Conservation (phyloP, 1,140 invertebrate genomes). For the Diploscapter pachys region DNA sequence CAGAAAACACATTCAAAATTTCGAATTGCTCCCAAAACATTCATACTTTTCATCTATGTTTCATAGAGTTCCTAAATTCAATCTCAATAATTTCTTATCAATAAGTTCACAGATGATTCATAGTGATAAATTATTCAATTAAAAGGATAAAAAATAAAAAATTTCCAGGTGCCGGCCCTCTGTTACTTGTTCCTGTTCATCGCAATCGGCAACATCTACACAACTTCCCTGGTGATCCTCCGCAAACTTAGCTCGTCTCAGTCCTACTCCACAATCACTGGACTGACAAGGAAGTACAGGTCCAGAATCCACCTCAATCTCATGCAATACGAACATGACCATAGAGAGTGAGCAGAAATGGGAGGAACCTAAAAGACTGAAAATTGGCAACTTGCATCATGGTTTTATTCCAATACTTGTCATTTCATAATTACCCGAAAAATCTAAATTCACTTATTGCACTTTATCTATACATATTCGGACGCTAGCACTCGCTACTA, state of each 20-base stretch:
- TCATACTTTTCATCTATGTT: neutral
- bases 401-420: too few species aligned
- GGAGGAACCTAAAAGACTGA: too few species aligned
- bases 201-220: constrained; percentile 47
- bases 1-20: neutral
- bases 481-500: too few species aligned
- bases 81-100: neutral
- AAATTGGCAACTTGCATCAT: too few species aligned
- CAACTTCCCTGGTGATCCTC: constrained; percentile 35
- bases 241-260: constrained; percentile 21
- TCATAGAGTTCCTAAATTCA: neutral
- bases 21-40: neutral
- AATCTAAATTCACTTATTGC: too few species aligned
- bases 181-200: constrained; percentile 49
- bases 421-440: too few species aligned
- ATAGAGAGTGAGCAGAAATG: too few species aligned
- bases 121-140: neutral
- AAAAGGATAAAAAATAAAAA: neutral
- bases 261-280: constrained; percentile 20
- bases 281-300: constrained; percentile 33
- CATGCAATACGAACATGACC: too few species aligned
- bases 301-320: too few species aligned
- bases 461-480: too few species aligned
- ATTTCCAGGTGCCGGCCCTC: constrained; percentile 42
- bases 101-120: neutral